Evolutionary conservation across 2,797 vertebrate species (phyloP).

Genomic region (Champsocephalus gunnari): DNA sequence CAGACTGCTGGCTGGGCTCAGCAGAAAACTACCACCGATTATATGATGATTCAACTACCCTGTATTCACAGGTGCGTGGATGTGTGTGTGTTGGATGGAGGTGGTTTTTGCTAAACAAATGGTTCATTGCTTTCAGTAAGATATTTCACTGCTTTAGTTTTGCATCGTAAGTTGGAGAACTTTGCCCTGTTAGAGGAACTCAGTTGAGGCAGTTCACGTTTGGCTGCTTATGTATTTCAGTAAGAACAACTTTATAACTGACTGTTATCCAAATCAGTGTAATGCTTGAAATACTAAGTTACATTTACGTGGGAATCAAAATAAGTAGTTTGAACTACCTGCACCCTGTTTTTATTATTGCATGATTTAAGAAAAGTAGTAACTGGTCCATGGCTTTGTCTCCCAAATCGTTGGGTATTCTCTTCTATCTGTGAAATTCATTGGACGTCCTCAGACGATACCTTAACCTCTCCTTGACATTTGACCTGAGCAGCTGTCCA

Average conservation of each 20-base stretch:
- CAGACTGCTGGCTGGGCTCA: slow-evolving; percentile 80
- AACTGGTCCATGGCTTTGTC: slow-evolving; percentile 8
- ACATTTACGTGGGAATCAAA: background rate
- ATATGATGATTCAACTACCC: slow-evolving; percentile 85
- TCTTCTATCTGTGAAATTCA: slow-evolving; percentile 60
- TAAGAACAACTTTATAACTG: background rate
- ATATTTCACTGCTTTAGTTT: slow-evolving; percentile 47
- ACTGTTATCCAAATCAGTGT: background rate
- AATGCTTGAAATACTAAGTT: slow-evolving; percentile 2
- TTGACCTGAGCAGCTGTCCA: slow-evolving; percentile 79
- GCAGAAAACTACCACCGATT: slow-evolving; percentile 83
- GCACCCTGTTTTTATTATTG: background rate
- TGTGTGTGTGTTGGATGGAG: slow-evolving; percentile 51
- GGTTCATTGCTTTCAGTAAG: slow-evolving; percentile 39
- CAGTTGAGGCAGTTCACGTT: background rate
- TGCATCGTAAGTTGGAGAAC: slow-evolving; percentile 20
- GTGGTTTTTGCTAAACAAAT: slow-evolving; percentile 66
- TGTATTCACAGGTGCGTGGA: slow-evolving; percentile 77
- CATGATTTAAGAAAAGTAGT: slow-evolving; percentile 19
- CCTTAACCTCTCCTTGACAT: slow-evolving; percentile 62
- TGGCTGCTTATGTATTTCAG: slow-evolving; percentile 19
- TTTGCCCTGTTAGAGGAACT: slow-evolving; percentile 43
- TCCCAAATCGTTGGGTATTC: slow-evolving; percentile 24
- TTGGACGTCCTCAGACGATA: slow-evolving; percentile 58
- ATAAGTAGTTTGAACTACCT: slow-evolving; percentile 18